Conservation (phyloP, 2,797 vertebrate genomes). For the Valencia hispanica region DNA sequence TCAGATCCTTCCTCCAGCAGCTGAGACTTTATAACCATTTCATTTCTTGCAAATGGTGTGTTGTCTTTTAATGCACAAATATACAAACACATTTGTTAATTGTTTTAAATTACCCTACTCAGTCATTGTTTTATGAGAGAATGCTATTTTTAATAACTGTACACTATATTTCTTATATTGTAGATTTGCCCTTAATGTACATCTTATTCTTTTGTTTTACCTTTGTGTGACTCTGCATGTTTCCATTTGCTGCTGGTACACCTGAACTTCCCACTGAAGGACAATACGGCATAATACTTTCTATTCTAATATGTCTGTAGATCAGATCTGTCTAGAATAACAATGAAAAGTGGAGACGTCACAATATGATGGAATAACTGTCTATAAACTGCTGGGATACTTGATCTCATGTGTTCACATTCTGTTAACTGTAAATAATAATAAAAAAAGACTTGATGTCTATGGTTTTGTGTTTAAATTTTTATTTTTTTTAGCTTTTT, state of each 20-base stretch:
- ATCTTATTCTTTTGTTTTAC: neutral
- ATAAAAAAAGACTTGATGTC: neutral
- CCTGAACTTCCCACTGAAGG: neutral
- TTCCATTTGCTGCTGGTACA: neutral
- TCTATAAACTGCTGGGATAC: neutral
- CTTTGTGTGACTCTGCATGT: neutral
- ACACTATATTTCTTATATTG: neutral
- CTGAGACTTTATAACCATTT: neutral
- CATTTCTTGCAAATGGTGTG: neutral
- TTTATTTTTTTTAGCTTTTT: neutral
- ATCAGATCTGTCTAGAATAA: neutral
- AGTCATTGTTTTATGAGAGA: too few species aligned
- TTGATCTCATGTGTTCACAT: too few species aligned
- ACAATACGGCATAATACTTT: neutral
- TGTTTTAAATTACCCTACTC: too few species aligned
- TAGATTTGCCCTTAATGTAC: neutral
- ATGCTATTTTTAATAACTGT: neutral
- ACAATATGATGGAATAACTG: neutral
- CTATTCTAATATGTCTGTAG: neutral
- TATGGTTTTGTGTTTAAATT: too few species aligned
- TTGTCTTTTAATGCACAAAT: neutral
- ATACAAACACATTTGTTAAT: neutral
- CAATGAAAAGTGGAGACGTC: too few species aligned
- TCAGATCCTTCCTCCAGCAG: neutral
- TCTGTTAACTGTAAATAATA: too few species aligned